phyloP scores from a whole-genome alignment of 2,888 invertebrate genomes.

The Brachyptera putata region DNA sequence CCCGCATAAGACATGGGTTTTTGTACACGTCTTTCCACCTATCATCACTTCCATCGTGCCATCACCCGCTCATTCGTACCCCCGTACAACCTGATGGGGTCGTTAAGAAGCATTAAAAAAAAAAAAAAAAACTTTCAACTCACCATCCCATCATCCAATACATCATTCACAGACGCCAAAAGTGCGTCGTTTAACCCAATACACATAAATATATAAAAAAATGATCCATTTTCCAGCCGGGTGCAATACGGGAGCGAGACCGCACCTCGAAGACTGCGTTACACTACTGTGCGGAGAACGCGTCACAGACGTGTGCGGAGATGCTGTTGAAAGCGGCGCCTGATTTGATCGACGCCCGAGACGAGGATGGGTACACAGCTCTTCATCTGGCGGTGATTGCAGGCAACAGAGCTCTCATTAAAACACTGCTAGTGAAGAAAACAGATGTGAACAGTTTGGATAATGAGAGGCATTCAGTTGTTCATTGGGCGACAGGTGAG shows the following conservation, averaged over 20 bases:
- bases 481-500: slow-evolving; percentile 97
- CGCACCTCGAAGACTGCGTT: slow-evolving; percentile 80
- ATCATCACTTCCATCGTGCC: no score
- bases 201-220: no score
- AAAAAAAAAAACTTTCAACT: no score
- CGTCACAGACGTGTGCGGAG: slow-evolving; percentile 62
- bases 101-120: no score
- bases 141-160: no score
- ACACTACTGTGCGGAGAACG: slow-evolving; percentile 83
- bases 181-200: no score
- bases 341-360: slow-evolving; percentile 76
- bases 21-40: no score
- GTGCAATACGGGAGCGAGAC: slow-evolving; percentile 66
- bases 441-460: slow-evolving; percentile 89
- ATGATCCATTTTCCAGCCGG: slow-evolving; percentile 50
- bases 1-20: no score
- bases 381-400: slow-evolving; percentile 93
- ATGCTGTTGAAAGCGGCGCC: slow-evolving; percentile 78
- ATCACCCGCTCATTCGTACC: no score
- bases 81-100: no score
- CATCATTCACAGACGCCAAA: no score
- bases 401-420: slow-evolving; percentile 81
- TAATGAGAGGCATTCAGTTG: slow-evolving; percentile 89
- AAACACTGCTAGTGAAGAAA: slow-evolving; percentile 79
- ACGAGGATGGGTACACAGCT: slow-evolving; percentile 93